phyloP scores from a whole-genome alignment of 2,888 invertebrate species.

The Philopedon plagiatum region DNA sequence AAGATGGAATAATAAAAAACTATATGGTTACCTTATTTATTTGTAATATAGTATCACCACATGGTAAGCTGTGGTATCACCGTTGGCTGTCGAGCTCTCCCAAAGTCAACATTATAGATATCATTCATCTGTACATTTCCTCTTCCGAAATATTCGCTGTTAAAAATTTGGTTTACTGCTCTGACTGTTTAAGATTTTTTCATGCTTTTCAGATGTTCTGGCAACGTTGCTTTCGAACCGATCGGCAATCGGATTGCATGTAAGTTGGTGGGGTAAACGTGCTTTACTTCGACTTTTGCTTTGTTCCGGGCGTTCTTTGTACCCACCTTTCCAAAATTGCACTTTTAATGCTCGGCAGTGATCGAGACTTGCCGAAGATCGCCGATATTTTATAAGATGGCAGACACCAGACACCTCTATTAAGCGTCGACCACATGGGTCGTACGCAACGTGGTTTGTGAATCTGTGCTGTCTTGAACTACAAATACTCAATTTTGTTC shows the following conservation, averaged over 20 bases:
- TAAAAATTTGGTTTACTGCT: too few relatives aligned
- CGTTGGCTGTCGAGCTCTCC: too few relatives aligned
- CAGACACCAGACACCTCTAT: conserved; percentile 62
- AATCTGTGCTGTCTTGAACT: conserved; percentile 5
- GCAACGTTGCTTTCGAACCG: conserved; percentile 2
- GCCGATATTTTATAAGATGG: conserved; percentile 63
- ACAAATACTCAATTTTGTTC: conserved; percentile 35
- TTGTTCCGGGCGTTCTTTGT: conserved; percentile 31
- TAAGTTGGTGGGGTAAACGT: conserved; percentile 5
- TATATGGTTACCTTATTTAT: too few relatives aligned
- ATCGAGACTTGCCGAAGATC: conserved; percentile 49
- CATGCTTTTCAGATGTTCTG: too few relatives aligned
- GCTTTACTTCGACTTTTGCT: conserved; percentile 17
- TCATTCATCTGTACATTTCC: too few relatives aligned
- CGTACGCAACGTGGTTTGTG: conserved; percentile 67
- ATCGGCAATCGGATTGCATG: conserved; percentile 7
- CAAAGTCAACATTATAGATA: too few relatives aligned
- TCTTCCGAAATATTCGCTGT: too few relatives aligned
- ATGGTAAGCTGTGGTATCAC: too few relatives aligned
- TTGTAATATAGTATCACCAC: too few relatives aligned
- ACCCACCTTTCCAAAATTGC: conserved; percentile 34
- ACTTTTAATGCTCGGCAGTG: conserved; percentile 32
- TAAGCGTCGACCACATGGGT: conserved; percentile 70
- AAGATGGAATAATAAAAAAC: too few relatives aligned
- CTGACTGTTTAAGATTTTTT: too few relatives aligned